phyloP scores from a whole-genome alignment of 2,113 vertebrate species.

The Sorex fumeus region DNA sequence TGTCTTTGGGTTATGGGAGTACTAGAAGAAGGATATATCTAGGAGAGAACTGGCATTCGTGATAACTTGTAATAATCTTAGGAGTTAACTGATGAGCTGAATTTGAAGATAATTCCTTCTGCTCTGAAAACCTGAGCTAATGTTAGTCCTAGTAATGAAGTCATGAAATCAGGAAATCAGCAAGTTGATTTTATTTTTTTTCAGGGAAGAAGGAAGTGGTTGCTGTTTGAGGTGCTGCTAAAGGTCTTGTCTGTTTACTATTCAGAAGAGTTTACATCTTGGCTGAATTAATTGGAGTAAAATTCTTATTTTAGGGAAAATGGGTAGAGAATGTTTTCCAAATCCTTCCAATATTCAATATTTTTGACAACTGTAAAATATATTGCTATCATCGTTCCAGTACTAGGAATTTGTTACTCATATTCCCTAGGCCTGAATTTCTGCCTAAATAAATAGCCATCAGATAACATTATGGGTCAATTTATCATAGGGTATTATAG shows the following conservation, averaged over 20 bases:
- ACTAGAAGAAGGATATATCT: neutral
- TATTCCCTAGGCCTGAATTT: conserved; percentile 75
- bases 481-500: conserved; percentile 83
- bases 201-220: neutral
- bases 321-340: conserved; percentile 62
- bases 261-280: conserved; percentile 69
- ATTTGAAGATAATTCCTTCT: neutral
- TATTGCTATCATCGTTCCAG: conserved; percentile 68
- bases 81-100: neutral
- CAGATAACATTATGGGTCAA: conserved; percentile 81
- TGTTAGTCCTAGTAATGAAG: neutral
- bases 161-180: neutral
- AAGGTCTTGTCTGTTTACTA: neutral
- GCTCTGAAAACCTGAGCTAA: neutral
- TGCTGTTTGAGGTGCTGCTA: conserved; percentile 19
- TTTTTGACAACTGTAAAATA: conserved; percentile 75
- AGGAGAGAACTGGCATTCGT: conserved; percentile 8
- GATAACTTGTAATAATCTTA: neutral
- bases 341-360: conserved; percentile 49
- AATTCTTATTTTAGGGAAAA: neutral
- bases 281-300: conserved; percentile 12
- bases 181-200: neutral
- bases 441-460: conserved; percentile 85
- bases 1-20: neutral
- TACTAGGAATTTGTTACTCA: conserved; percentile 67